A percentile compares a stretch with the other conserved stretches of the same genome.
phyloP scores from a whole-genome alignment of 2,113 vertebrate species.

The Macaca nemestrina region DNA sequence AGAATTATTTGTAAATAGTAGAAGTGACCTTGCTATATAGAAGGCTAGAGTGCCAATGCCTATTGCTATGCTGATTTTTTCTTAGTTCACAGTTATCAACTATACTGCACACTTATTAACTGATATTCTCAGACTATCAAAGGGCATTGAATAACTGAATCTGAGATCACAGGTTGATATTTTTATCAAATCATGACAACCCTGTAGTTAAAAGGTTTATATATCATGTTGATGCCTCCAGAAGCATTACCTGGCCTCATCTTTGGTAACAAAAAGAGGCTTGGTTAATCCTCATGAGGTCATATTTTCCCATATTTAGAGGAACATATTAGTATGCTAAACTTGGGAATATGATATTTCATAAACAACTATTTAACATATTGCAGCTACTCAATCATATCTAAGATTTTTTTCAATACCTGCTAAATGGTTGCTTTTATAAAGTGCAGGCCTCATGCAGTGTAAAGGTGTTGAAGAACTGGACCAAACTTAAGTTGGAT shows the following conservation, averaged over 20 bases:
- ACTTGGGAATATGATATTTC: neutral
- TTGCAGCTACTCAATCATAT: neutral
- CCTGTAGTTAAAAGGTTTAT: neutral
- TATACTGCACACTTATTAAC: neutral
- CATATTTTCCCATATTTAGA: slow-evolving; percentile 14
- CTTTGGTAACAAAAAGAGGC: neutral
- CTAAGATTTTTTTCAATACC: neutral
- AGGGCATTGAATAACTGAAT: neutral
- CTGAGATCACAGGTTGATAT: neutral
- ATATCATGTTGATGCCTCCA: neutral
- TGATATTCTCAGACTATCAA: neutral
- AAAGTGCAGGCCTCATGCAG: neutral
- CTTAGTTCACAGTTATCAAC: neutral
- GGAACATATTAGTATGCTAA: neutral
- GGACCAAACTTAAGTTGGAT: neutral
- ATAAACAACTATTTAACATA: neutral
- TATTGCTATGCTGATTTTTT: neutral
- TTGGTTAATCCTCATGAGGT: neutral
- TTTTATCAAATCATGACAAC: neutral
- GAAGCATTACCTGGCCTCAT: neutral
- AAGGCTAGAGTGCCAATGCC: neutral
- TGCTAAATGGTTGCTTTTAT: neutral
- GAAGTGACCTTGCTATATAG: neutral
- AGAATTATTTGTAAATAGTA: neutral
- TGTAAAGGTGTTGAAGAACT: neutral